Evolutionary conservation across 35 echinoderm and acorn worm genomes (phyloP).

Genomic region (Diadema setosum): DNA sequence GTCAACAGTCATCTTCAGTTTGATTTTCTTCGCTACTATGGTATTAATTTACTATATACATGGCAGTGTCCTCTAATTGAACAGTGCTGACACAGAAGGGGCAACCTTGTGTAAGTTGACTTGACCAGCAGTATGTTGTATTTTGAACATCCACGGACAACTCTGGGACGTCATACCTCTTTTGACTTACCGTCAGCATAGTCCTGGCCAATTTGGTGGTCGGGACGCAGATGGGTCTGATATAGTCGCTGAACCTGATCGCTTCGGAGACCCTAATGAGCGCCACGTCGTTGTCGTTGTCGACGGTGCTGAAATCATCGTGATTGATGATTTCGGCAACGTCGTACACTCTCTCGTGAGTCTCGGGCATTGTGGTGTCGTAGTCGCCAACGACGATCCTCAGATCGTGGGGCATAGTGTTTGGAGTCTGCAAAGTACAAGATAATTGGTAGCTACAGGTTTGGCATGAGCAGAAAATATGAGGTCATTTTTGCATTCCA

Average conservation of each 20-base stretch:
- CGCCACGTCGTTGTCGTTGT: constrained; percentile 71
- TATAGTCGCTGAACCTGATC: constrained; percentile 66
- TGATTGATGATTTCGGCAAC: constrained; percentile 64
- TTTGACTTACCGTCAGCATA: constrained; percentile 22
- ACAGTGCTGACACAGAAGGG: too few species aligned
- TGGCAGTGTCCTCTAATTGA: too few species aligned
- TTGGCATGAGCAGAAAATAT: too few species aligned
- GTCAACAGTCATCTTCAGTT: too few species aligned
- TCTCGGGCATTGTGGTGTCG: constrained; percentile 64
- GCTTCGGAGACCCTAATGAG: constrained; percentile 55
- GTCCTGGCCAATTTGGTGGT: constrained; percentile 43
- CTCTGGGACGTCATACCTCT: too few species aligned
- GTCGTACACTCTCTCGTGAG: constrained; percentile 47
- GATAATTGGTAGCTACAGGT: too few species aligned
- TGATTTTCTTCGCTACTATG: too few species aligned
- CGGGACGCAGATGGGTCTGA: constrained; percentile 87
- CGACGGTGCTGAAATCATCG: constrained; percentile 23
- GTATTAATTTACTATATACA: too few species aligned
- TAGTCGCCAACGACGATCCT: constrained; percentile 73
- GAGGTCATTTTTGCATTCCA: too few species aligned
- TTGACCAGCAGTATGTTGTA: too few species aligned
- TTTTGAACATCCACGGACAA: too few species aligned
- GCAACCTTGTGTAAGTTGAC: too few species aligned
- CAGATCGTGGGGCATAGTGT: constrained; percentile 1
- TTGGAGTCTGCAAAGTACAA: not conserved